Evolutionary conservation across 2,888 invertebrate species (phyloP).

Genomic region (Poecilobothrus nobilitatus): DNA sequence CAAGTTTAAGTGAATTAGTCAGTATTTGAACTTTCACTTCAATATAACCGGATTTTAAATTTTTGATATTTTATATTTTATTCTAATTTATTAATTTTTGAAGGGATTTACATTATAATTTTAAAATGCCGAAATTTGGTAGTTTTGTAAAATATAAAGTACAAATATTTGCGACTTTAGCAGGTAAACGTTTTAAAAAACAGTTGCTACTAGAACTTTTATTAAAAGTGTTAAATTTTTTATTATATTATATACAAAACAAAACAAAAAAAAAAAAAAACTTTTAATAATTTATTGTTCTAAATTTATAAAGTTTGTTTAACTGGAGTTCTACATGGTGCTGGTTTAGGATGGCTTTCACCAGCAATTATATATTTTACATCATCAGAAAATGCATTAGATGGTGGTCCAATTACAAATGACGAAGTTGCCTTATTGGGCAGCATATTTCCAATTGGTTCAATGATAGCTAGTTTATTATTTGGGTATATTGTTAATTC

Average conservation of each 20-base stretch:
- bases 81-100: too few relatives aligned
- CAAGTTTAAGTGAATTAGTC: too few relatives aligned
- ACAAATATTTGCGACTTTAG: neutral
- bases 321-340: conserved; percentile 23
- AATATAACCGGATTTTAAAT: too few relatives aligned
- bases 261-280: too few relatives aligned
- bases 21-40: too few relatives aligned
- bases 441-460: conserved; percentile 21
- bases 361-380: conserved; percentile 21
- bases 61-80: too few relatives aligned
- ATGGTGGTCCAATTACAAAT: conserved; percentile 17
- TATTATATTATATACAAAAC: too few relatives aligned
- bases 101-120: too few relatives aligned
- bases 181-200: neutral
- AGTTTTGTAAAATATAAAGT: neutral
- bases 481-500: conserved; percentile 21
- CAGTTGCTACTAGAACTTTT: too few relatives aligned
- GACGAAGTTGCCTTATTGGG: conserved; percentile 23
- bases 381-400: conserved; percentile 20
- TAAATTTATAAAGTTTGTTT: conserved; percentile 19
- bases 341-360: conserved; percentile 23
- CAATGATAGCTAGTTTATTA: conserved; percentile 20
- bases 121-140: neutral
- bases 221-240: too few relatives aligned
- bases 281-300: neutral